Base-by-base conservation (phyloP, 2,888 invertebrate species). In the Hypselothyrea guttata region DNA sequence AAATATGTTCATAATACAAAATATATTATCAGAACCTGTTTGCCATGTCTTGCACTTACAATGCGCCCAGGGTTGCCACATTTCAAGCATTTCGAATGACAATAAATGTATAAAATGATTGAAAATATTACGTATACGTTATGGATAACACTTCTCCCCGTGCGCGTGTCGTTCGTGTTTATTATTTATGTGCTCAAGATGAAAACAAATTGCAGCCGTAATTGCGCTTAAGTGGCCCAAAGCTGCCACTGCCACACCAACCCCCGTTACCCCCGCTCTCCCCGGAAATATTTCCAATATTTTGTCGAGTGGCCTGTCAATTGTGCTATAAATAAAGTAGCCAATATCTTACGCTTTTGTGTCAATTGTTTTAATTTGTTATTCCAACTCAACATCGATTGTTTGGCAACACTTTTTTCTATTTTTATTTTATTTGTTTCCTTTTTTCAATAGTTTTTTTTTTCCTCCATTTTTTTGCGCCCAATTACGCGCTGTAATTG, bases 101-200 rank as follows among this genome's bases (percentile, higher is more conserved):
- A 79, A 79, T 79, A 81, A 75, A 62, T 48, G 56, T 56, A 81
- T 78, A 74, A 78, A 79, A 74, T 72, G 76, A 70, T 77, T 81
- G 71, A 67, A 78, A 78, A 82, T 81, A 79, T 79, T 79, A 81
- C 81, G 78, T 77, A 79, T 71, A 78, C 71, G 75, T 47, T 61
- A 41, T 45, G 37, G 53, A 33, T 34, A 41, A 30, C 13, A 11
- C 15, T 3, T 15, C 30, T 5, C 27, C n/a, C 2, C 11, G 11
- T 11, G 8, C 27, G 34, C 48, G 45, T 47, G 48, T 62, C n/a
- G n/a, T n/a, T n/a, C n/a, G n/a, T n/a, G n/a, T 52, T 71, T 16
- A 58, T 69, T 65, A 61, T 74, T 71, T 74, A 70, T 71, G 57
- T 44, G 55, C 42, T 54, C 59, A 58, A 72, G 72, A 81, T 81